phyloP scores from a whole-genome alignment of 2,888 invertebrate genomes.

The Xiphydria camelus region DNA sequence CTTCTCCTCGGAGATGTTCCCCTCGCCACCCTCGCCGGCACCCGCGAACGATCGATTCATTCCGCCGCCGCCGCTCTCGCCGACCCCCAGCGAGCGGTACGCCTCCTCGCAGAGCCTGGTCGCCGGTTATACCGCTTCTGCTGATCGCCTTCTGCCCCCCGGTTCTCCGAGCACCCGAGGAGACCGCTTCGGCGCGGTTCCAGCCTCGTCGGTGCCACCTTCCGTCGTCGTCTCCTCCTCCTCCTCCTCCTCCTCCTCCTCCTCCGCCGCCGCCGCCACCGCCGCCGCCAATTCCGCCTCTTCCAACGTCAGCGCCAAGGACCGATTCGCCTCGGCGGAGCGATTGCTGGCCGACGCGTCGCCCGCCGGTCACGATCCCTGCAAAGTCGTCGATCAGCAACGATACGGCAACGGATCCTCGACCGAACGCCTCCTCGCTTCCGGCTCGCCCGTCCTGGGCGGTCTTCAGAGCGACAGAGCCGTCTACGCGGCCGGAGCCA shows the following conservation, averaged over 20 bases:
- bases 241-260: too few species aligned
- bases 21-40: conserved; percentile 63
- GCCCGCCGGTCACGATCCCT: conserved; percentile 32
- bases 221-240: conserved; percentile 67
- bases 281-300: conserved; percentile 56
- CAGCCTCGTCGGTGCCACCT: conserved; percentile 45
- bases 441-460: conserved; percentile 52
- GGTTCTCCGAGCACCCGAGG: conserved; percentile 43
- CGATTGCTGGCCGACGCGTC: conserved; percentile 60
- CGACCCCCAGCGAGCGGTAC: conserved; percentile 58
- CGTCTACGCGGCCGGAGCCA: conserved; percentile 19
- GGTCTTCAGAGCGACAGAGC: conserved; percentile 32
- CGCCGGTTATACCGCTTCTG: conserved; percentile 43
- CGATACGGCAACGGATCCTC: conserved; percentile 37
- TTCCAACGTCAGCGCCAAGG: conserved; percentile 58
- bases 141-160: conserved; percentile 43
- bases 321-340: conserved; percentile 60
- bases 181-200: conserved; percentile 39
- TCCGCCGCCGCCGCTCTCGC: conserved; percentile 68
- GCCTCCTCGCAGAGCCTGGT: conserved; percentile 50
- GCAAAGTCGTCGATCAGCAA: conserved; percentile 48
- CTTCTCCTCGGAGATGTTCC: conserved; percentile 62
- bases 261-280: too few species aligned
- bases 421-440: conserved; percentile 44
- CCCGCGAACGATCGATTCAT: conserved; percentile 63